Percentiles rank a stretch among this genome's conserved stretches.
These are phyloP conservation scores for Cyprinella venusta DNA, from an alignment of 2,797 vertebrate species.

Conservation along the genomic window DNA sequence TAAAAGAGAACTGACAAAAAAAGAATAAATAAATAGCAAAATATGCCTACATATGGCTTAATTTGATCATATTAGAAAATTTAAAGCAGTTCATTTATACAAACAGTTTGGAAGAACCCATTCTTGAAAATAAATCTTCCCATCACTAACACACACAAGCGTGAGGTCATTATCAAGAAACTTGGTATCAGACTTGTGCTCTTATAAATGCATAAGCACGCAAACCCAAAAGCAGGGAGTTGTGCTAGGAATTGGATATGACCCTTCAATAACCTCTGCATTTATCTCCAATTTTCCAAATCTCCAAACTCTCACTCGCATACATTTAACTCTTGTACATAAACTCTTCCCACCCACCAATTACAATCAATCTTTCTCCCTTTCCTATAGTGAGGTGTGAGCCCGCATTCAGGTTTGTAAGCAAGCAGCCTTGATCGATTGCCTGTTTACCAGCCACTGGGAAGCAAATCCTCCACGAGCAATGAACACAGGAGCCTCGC, in stretches of 20 bases:
- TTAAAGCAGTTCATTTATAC: neutral
- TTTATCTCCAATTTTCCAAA: slow-evolving; percentile 27
- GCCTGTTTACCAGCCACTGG: slow-evolving; percentile 60
- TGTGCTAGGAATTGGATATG: slow-evolving; percentile 24
- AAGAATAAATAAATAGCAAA: too few relatives aligned
- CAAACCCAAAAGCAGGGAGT: slow-evolving; percentile 5
- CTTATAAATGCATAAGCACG: slow-evolving; percentile 31
- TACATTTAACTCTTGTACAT: slow-evolving; percentile 32
- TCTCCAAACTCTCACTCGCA: slow-evolving; percentile 8
- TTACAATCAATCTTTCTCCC: slow-evolving; percentile 50
- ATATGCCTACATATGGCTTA: too few relatives aligned
- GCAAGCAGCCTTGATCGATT: slow-evolving; percentile 69
- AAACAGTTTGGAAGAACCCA: neutral
- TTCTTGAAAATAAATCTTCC: neutral
- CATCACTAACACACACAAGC: neutral
- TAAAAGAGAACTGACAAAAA: too few relatives aligned
- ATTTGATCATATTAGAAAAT: too few relatives aligned
- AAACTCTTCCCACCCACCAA: slow-evolving; percentile 46
- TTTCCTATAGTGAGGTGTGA: slow-evolving; percentile 30
- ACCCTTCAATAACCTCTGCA: slow-evolving; percentile 23
- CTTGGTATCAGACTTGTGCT: neutral
- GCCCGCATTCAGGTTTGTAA: slow-evolving; percentile 64
- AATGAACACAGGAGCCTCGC: slow-evolving; percentile 36
- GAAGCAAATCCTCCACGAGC: slow-evolving; percentile 49
- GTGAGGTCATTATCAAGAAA: neutral